These are phyloP conservation scores for Rhyacophila evoluta DNA, from an alignment of 2,888 invertebrate species.

Conservation along the genomic window DNA sequence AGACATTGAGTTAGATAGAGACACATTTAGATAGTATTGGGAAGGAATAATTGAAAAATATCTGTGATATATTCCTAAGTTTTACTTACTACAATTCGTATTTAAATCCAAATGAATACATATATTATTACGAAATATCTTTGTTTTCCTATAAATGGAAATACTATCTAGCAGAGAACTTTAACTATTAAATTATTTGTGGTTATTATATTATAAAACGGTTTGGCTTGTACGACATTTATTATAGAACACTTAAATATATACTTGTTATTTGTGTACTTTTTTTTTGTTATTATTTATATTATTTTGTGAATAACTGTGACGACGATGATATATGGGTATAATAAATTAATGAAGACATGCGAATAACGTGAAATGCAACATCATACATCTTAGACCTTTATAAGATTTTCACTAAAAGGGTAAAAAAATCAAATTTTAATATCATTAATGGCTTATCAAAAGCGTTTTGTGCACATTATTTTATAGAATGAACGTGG, in stretches of 20 bases:
- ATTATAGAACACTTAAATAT: background rate
- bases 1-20: background rate
- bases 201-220: constrained; percentile 5
- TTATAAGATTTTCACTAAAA: background rate
- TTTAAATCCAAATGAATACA: background rate
- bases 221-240: constrained; percentile 22
- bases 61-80: background rate
- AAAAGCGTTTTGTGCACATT: background rate
- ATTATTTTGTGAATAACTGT: constrained; percentile 10
- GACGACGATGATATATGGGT: background rate
- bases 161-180: background rate
- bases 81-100: background rate
- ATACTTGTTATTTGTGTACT: background rate
- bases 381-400: background rate
- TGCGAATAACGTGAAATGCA: background rate
- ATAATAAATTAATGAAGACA: background rate
- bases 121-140: background rate
- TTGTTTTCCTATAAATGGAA: background rate
- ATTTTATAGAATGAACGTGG: background rate
- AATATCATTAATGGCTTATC: background rate
- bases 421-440: background rate
- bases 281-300: background rate
- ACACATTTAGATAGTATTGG: background rate
- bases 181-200: background rate
- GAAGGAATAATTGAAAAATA: background rate